Conservation (phyloP, 2,113 vertebrate species). For the Castor canadensis region DNA sequence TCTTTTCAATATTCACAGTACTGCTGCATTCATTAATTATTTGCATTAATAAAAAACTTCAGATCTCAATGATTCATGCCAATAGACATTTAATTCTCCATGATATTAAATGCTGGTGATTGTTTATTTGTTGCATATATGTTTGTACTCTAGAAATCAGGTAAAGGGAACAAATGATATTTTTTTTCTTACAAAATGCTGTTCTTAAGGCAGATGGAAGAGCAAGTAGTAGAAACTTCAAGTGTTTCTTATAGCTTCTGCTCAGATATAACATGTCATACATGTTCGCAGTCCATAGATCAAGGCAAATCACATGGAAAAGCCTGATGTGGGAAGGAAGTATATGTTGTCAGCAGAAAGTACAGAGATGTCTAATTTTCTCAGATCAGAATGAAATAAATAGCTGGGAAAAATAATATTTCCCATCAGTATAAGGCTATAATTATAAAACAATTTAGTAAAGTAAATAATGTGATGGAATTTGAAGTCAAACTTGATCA, state of each 20-base stretch:
- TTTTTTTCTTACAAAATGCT: background rate
- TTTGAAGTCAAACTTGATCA: background rate
- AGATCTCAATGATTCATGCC: background rate
- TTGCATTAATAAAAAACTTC: background rate
- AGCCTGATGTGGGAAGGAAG: background rate
- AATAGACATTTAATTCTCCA: background rate
- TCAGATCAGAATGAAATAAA: background rate
- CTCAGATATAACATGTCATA: background rate
- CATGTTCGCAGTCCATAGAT: background rate
- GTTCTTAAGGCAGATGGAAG: background rate
- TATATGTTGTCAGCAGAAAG: background rate
- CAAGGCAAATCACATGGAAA: background rate
- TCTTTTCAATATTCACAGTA: background rate
- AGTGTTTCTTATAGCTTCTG: background rate
- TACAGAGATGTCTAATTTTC: background rate
- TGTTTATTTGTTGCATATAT: background rate
- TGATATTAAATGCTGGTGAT: background rate
- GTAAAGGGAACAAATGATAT: background rate
- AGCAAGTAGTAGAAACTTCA: background rate
- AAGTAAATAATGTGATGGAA: background rate
- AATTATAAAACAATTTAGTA: background rate
- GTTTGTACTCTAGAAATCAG: background rate
- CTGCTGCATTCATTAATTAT: background rate
- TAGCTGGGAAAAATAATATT: background rate
- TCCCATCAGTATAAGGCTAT: background rate